Percentiles rank a stretch among this genome's conserved stretches.
Conservation (phyloP, 2,797 vertebrate species). For the Vultur gryphus region DNA sequence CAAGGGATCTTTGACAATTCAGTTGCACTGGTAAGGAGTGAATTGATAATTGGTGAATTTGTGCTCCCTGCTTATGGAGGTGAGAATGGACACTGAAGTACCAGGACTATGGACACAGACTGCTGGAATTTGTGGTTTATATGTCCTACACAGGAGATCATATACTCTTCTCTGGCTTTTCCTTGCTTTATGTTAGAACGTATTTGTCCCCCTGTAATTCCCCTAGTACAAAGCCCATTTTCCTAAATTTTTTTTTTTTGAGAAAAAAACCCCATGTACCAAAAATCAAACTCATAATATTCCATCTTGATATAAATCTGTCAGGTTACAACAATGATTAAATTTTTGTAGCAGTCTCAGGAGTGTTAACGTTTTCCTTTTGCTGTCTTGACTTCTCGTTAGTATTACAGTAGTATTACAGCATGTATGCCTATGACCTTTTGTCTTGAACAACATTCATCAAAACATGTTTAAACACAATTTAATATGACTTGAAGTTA, state of each 20-base stretch:
- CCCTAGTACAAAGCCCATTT: neutral
- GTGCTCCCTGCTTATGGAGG: neutral
- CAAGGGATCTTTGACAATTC: neutral
- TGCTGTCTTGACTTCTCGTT: neutral
- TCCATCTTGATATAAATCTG: neutral
- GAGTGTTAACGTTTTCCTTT: neutral
- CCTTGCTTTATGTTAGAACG: neutral
- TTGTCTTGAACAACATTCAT: neutral
- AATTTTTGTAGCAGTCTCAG: neutral
- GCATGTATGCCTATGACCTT: neutral
- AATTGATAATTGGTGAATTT: neutral
- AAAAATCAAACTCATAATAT: neutral
- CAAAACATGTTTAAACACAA: neutral
- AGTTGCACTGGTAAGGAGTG: neutral
- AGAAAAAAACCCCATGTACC: rapidly evolving
- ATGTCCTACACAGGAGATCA: neutral
- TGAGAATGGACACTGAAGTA: neutral
- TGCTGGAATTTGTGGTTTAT: neutral
- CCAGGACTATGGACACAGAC: neutral
- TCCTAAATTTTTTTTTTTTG: neutral
- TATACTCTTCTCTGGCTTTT: neutral
- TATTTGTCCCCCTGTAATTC: neutral
- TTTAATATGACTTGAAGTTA: neutral
- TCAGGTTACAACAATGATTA: neutral
- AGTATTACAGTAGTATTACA: neutral